A percentile compares a stretch with the other conserved stretches of the same genome.
Evolutionary conservation across 2,888 invertebrate species (phyloP).

Genomic region (Platypus cylindrus): DNA sequence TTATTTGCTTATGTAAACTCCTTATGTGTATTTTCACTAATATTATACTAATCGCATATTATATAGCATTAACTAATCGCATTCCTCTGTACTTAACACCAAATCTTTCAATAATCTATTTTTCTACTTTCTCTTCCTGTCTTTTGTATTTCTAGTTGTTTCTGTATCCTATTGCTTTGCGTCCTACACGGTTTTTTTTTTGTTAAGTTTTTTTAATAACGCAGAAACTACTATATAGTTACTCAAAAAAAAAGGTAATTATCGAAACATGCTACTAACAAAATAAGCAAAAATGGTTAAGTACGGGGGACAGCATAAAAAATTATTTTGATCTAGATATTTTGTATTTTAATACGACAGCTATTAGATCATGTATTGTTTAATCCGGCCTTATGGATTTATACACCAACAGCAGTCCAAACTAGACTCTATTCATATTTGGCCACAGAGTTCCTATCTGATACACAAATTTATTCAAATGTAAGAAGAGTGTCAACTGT

Average conservation of each 20-base stretch:
- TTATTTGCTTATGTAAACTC: no score
- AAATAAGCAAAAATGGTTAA: constrained; percentile 38
- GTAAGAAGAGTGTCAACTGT: constrained; percentile 94
- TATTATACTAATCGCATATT: no score
- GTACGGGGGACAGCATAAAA: constrained; percentile 42
- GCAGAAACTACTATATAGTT: background rate
- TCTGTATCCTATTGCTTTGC: no score
- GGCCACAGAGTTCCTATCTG: constrained; percentile 96
- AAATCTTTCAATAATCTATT: no score
- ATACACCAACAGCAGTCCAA: constrained; percentile 92
- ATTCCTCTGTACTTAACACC: no score
- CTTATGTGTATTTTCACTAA: no score
- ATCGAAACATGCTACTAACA: no score
- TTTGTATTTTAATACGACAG: constrained; percentile 88
- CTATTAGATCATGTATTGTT: constrained; percentile 97
- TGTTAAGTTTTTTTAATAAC: background rate
- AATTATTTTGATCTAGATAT: constrained; percentile 64
- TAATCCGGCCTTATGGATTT: constrained; percentile 98
- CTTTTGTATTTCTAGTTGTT: no score
- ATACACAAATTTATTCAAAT: constrained; percentile 94
- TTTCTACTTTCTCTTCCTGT: no score
- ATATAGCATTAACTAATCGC: no score
- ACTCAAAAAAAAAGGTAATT: background rate
- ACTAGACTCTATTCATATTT: constrained; percentile 92
- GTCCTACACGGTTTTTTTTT: constrained; percentile 3